A percentile compares a stretch with the other conserved stretches of the same genome.
phyloP scores from a whole-genome alignment of 2,797 vertebrate genomes.

The Poecilia picta region DNA sequence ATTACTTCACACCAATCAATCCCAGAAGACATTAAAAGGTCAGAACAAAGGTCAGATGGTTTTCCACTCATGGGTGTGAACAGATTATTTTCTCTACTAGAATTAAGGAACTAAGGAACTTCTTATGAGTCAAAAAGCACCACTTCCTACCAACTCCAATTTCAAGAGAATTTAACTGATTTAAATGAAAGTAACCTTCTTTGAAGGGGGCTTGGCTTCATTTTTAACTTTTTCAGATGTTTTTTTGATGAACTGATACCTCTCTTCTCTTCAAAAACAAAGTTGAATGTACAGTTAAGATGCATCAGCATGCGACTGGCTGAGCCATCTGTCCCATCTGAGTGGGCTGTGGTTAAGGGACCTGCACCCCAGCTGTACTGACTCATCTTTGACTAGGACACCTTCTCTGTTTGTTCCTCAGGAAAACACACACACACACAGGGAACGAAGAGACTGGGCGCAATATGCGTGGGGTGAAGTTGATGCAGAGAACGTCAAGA shows the following conservation, averaged over 20 bases:
- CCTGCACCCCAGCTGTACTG: slow-evolving; percentile 80
- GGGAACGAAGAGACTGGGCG: slow-evolving; percentile 15
- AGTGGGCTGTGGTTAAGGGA: slow-evolving; percentile 75
- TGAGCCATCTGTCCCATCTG: slow-evolving; percentile 72
- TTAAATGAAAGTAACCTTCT: not conserved
- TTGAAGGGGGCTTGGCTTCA: not conserved
- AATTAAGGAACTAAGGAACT: not conserved
- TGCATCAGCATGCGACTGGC: slow-evolving; percentile 60
- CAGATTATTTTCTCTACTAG: not conserved
- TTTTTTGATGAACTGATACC: slow-evolving; percentile 4
- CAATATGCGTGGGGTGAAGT: slow-evolving; percentile 31
- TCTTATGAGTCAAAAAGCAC: not conserved
- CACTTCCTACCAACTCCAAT: not conserved
- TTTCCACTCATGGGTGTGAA: not conserved
- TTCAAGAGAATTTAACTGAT: not conserved
- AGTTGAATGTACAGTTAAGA: slow-evolving; percentile 53
- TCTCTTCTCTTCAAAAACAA: slow-evolving; percentile 6
- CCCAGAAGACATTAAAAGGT: not conserved
- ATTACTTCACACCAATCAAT: not conserved
- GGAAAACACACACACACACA: slow-evolving; percentile 27
- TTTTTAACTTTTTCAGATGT: not conserved
- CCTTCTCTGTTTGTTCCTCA: slow-evolving; percentile 68
- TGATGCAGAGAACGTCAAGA: slow-evolving; percentile 49
- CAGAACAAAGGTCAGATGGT: not conserved
- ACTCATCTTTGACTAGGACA: slow-evolving; percentile 71